Evolutionary conservation across 1,140 invertebrate species (phyloP), one percentile per base, ranked within the genome.

Genomic region (Tachypleus tridentatus): DNA sequence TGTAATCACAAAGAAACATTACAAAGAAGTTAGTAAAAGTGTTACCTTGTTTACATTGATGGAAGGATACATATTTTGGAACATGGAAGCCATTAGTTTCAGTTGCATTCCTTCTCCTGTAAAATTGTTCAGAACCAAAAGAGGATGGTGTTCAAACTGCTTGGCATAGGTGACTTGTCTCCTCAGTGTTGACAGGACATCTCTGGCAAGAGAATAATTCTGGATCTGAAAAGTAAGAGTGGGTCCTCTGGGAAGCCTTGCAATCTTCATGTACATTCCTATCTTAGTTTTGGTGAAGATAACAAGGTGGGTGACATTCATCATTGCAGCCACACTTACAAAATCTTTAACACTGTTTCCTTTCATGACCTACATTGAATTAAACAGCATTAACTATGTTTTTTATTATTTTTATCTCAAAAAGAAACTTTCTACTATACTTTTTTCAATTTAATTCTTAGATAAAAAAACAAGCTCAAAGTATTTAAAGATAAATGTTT

Each of bases 1-100:
- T 29, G 29, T 29, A 29, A 29, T 29, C 29, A 29, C 29, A 29
- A 29, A n/a, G n/a, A n/a, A n/a, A n/a, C n/a, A n/a, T n/a, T n/a
- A n/a, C n/a, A n/a, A n/a, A 29, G 29, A 29, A 29, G 29, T 29
- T 29, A 29, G 29, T 29, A 2, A 29, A 29, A 29, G 2, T 2
- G 29, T 74, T 83, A 80, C 87, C 72, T 81, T 92, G 50, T 89
- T 89, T 62, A 98, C 83, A 79, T 98, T 98, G 59, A 98, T 93
- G 0, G 90, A 87, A 0, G 96, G 97, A 77, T 98, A 98, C 92
- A 98, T 95, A 74, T 97, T 97, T 80, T 98, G 94, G 74, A 98
- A 97, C 80, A 91, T 96, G 4, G 89, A 87, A 7, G 93, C 84
- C 84, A 97, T 93, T 3, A 99, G 77, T 73, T 97, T 93, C 65